Percentiles rank a stretch among this genome's conserved stretches.
These are phyloP conservation scores for Empis livida DNA, from an alignment of 2,888 invertebrate species.

Conservation along the genomic window DNA sequence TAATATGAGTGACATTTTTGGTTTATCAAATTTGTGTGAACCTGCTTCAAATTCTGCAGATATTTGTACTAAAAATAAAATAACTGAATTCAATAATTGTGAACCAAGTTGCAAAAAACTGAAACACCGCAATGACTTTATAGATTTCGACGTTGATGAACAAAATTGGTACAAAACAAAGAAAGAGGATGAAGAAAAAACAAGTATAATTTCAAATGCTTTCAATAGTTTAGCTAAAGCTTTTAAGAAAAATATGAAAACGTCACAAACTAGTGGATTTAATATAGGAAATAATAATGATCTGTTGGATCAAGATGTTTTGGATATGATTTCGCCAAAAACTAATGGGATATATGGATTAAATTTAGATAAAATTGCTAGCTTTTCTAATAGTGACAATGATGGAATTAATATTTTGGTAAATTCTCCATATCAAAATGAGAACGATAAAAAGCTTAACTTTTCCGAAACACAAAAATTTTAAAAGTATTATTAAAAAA, in stretches of 20 bases:
- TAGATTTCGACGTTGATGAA: constrained; percentile 20
- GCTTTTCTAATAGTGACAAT: too few species aligned
- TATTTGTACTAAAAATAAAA: constrained; percentile 10
- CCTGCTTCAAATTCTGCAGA: constrained; percentile 5
- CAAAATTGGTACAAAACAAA: constrained; percentile 15
- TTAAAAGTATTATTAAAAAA: too few species aligned
- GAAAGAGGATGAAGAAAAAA: not conserved
- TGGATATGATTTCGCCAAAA: constrained; percentile 8
- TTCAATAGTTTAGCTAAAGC: not conserved
- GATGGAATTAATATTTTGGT: too few species aligned
- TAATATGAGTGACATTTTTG: constrained; percentile 15
- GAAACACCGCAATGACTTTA: constrained; percentile 9
- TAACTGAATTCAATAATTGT: constrained; percentile 4
- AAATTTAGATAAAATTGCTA: constrained; percentile 8
- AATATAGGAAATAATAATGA: not conserved
- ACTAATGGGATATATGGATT: constrained; percentile 9
- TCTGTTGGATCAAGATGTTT: constrained; percentile 6
- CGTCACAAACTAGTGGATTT: not conserved
- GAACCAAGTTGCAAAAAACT: constrained; percentile 13
- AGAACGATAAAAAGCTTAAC: too few species aligned
- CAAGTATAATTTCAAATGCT: not conserved
- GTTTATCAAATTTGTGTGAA: too few species aligned
- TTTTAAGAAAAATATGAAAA: not conserved
- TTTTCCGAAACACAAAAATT: too few species aligned
- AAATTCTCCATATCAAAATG: too few species aligned